Percentiles rank a stretch among this genome's conserved stretches.
Evolutionary conservation across 2,113 vertebrate species (phyloP).

Genomic region (Tamias sibiricus): DNA sequence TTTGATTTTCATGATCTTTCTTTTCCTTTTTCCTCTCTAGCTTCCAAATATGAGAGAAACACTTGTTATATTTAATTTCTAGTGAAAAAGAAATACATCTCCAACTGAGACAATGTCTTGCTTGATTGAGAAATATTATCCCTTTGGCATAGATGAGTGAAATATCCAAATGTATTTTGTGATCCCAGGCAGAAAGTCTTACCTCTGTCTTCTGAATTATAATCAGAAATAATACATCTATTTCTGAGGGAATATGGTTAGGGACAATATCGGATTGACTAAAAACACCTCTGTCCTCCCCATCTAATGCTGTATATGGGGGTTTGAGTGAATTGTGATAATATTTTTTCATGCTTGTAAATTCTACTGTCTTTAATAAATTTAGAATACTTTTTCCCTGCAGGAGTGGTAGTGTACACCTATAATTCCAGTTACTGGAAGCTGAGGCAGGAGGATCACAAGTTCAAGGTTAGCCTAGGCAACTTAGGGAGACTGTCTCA

Average conservation of each 20-base stretch:
- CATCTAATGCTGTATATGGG: background rate
- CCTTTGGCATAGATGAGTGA: background rate
- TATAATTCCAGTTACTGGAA: no score
- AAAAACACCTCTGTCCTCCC: background rate
- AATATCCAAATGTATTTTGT: background rate
- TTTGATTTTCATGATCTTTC: no score
- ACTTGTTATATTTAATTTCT: background rate
- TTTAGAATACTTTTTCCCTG: no score
- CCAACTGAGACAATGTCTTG: background rate
- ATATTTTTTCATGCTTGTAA: constrained; percentile 37
- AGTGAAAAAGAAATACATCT: background rate
- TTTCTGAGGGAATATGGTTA: background rate
- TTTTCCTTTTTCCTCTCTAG: no score
- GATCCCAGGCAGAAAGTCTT: background rate
- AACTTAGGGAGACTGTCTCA: no score
- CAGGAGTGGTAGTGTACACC: no score
- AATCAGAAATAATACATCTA: constrained; percentile 3
- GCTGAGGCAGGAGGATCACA: no score
- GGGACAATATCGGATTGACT: background rate
- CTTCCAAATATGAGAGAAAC: no score
- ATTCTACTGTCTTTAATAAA: background rate
- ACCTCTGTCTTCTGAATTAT: constrained; percentile 14
- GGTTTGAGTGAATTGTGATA: background rate
- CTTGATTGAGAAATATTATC: background rate
- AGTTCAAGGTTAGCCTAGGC: no score